Evolutionary conservation across 2,113 vertebrate species (phyloP), one percentile per base, ranked within the genome.

Genomic region (Tichodroma muraria): DNA sequence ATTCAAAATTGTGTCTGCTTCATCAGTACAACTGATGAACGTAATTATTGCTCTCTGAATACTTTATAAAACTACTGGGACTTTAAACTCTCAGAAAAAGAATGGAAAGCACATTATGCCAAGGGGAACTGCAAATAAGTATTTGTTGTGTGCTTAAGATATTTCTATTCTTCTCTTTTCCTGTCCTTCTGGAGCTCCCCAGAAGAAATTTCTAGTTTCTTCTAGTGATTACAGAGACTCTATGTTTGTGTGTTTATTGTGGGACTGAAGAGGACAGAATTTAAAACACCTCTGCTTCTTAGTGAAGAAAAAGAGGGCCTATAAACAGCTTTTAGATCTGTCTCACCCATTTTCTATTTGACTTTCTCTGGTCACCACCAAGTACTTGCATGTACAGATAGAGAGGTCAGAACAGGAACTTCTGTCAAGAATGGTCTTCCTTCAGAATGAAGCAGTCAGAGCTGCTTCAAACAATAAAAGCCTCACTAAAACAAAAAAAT

Each of bases 191-290:
- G n/a, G 35, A 71, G 22, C 6, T 10, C 9, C 7, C 7, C 30
- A 9, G 18, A 88, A 82, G 21, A 70, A 72, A 77, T n/a, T n/a
- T n/a, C n/a, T n/a, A n/a, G n/a, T n/a, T n/a, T n/a, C 2, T 63
- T 63, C 52, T 18, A 65, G 13, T 24, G 33, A 54, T n/a, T 61
- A 80, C 11, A 27, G 35, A 73, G 50, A 73, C 18, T 53, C 35
- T 53, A 9, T 7, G 7, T 9, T 18, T 14, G 11, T 52, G 21
- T 5, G 3, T 35, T 85, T 78, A 64, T 31, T 0, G 0, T 30
- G 49, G 33, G 59, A 54, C 59, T 52, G 53, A 78, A 52, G 40
- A 79, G 1, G 3, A 68, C 22, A 68, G 17, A 80, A 76, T 65
- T 69, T 60, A 81, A 91, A 95, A 40, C 44, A 59, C 6, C 35